A percentile compares a stretch with the other conserved stretches of the same genome.
These are phyloP conservation scores for Isichthys henryi DNA, from an alignment of 2,113 vertebrate species.

Conservation along the genomic window DNA sequence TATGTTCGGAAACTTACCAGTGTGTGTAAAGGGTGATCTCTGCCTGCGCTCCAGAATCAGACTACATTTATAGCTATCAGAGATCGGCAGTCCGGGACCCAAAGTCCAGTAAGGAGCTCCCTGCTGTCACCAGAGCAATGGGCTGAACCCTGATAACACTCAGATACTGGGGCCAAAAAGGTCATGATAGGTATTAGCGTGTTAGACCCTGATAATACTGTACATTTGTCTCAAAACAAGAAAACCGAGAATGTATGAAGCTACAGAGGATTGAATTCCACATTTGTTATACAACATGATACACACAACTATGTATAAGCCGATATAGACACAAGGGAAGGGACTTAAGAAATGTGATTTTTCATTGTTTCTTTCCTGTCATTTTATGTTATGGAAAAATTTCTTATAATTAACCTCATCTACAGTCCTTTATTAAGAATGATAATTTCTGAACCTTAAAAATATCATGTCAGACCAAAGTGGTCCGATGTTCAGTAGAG, in stretches of 20 bases:
- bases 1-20: conserved; percentile 28
- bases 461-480: background rate
- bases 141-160: conserved; percentile 13
- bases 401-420: background rate
- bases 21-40: conserved; percentile 29
- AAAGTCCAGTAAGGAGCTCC: conserved; percentile 51
- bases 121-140: conserved; percentile 39
- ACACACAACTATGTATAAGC: background rate
- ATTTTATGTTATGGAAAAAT: background rate
- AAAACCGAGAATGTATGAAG: background rate
- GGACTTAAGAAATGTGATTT: background rate
- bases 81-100: conserved; percentile 37
- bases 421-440: background rate
- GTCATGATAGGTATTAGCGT: conserved; percentile 3
- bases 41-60: conserved; percentile 28
- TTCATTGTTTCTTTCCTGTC: background rate
- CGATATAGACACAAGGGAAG: background rate
- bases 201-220: background rate
- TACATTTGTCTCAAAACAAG: background rate
- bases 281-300: background rate
- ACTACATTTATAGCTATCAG: conserved; percentile 47
- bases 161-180: conserved; percentile 25
- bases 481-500: background rate
- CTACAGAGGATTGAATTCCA: background rate
- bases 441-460: background rate